A percentile compares a stretch with the other conserved stretches of the same genome.
These are phyloP conservation scores for Calcarius lapponicus DNA, from an alignment of 2,797 vertebrate species.

Conservation along the genomic window DNA sequence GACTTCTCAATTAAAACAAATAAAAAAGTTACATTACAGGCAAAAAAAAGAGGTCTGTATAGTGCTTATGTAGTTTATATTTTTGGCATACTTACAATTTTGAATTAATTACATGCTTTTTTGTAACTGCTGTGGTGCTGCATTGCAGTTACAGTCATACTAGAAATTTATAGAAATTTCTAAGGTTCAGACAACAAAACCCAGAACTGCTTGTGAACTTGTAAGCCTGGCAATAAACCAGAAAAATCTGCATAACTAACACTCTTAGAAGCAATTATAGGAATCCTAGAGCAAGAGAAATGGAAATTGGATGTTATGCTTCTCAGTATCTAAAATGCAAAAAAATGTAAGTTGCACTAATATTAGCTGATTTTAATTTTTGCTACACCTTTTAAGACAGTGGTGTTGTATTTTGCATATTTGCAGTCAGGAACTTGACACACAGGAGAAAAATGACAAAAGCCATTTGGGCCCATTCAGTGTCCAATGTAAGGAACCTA, in stretches of 20 bases:
- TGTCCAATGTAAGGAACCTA: neutral
- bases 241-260: neutral
- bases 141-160: neutral
- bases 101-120: neutral
- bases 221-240: neutral
- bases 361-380: neutral
- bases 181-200: neutral
- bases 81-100: neutral
- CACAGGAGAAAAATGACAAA: neutral
- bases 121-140: neutral
- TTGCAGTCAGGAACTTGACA: neutral
- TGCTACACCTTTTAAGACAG: neutral
- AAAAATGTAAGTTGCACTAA: neutral
- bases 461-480: neutral
- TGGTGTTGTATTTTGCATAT: neutral
- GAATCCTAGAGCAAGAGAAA: neutral
- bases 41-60: neutral
- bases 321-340: neutral
- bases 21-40: neutral
- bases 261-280: neutral
- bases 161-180: neutral
- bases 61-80: neutral
- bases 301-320: neutral
- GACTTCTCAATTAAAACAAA: neutral
- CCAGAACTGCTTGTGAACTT: neutral